These are phyloP conservation scores for Lepus townsendii DNA, from an alignment of 2,797 vertebrate species.

Conservation along the genomic window DNA sequence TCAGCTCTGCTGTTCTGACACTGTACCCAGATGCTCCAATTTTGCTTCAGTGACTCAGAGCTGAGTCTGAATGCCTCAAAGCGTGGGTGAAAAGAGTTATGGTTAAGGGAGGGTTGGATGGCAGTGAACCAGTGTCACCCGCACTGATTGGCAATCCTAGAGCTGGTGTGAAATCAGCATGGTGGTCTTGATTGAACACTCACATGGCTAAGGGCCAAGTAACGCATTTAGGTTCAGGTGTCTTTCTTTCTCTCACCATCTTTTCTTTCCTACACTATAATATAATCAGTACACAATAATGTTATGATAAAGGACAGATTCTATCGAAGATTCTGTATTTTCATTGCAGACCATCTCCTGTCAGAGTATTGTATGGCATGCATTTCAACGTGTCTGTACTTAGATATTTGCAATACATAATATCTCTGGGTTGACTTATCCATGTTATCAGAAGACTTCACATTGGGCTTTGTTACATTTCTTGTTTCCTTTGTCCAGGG, in stretches of 20 bases:
- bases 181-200: slow-evolving; percentile 67
- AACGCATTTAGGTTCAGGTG: neutral
- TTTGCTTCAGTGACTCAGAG: slow-evolving; percentile 87
- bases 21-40: slow-evolving; percentile 85
- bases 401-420: neutral
- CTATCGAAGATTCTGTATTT: neutral
- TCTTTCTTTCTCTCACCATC: neutral
- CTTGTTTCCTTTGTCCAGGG: neutral
- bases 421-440: neutral
- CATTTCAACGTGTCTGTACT: neutral
- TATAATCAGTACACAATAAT: neutral
- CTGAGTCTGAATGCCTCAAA: slow-evolving; percentile 80
- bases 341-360: neutral
- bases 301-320: neutral
- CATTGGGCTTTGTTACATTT: neutral
- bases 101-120: slow-evolving; percentile 75
- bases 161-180: slow-evolving; percentile 73
- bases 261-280: neutral
- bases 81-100: slow-evolving; percentile 69
- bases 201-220: neutral
- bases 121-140: slow-evolving; percentile 35
- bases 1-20: slow-evolving; percentile 83
- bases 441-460: slow-evolving; percentile 34
- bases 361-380: neutral
- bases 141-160: slow-evolving; percentile 73